A percentile compares a stretch with the other conserved stretches of the same genome.
Evolutionary conservation across 1,140 invertebrate species (phyloP).

Genomic region (Magallana ariakensis): DNA sequence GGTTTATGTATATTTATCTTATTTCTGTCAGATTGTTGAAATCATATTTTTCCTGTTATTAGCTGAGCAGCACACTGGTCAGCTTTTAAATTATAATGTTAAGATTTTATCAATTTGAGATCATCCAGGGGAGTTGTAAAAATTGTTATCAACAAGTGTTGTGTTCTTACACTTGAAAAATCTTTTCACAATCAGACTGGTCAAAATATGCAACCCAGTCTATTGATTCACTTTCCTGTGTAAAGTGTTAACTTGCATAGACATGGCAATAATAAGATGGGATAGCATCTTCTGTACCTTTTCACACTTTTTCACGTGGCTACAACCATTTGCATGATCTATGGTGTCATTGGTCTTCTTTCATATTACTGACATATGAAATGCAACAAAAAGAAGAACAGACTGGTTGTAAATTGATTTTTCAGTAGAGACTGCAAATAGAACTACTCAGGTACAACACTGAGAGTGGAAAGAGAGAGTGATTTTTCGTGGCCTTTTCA

Average conservation of each 20-base stretch:
- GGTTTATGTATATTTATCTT: conserved; percentile 35
- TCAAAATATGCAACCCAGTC: background rate
- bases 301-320: background rate
- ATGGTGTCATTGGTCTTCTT: too few species aligned
- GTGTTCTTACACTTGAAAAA: conserved; percentile 6
- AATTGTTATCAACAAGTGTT: conserved; percentile 28
- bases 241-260: background rate
- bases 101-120: conserved; percentile 12
- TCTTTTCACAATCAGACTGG: background rate
- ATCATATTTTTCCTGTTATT: conserved; percentile 37
- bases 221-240: background rate
- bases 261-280: background rate
- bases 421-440: conserved; percentile 27
- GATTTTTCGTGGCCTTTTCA: conserved; percentile 9
- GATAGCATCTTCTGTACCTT: background rate
- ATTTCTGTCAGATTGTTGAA: conserved; percentile 29
- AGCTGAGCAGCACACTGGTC: background rate
- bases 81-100: conserved; percentile 21
- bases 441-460: conserved; percentile 24
- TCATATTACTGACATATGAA: too few species aligned
- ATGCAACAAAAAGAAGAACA: too few species aligned
- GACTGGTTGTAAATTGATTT: conserved; percentile 5
- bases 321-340: background rate
- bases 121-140: conserved; percentile 14
- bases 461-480: conserved; percentile 7